Evolutionary conservation across 2,888 invertebrate genomes (phyloP).

Genomic region (Acanthosepion lycidas): DNA sequence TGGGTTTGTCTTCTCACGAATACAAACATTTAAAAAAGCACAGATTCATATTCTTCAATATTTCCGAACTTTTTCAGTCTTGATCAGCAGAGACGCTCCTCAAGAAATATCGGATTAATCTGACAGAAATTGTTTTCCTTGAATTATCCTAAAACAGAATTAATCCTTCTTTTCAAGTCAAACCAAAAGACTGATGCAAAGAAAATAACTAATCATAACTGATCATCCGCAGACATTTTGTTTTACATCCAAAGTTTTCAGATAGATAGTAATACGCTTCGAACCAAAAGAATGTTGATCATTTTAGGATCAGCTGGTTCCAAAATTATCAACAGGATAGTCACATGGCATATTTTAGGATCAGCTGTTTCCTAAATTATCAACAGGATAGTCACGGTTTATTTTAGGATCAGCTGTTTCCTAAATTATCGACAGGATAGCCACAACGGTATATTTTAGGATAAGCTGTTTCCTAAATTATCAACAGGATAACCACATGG

Average conservation of each 20-base stretch:
- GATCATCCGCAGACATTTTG: neutral
- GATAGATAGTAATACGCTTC: neutral
- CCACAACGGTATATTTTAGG: too few species aligned
- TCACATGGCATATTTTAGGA: too few species aligned
- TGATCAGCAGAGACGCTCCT: neutral
- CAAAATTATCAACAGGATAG: too few species aligned
- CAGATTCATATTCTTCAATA: neutral
- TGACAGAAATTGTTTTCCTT: neutral
- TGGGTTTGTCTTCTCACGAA: neutral
- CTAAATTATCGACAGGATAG: too few species aligned
- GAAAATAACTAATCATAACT: neutral
- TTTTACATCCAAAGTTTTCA: neutral
- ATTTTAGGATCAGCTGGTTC: neutral
- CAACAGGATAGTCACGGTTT: too few species aligned
- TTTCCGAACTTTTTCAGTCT: neutral
- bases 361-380: too few species aligned
- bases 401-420: too few species aligned
- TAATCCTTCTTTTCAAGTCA: neutral
- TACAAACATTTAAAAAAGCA: neutral
- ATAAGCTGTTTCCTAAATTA: too few species aligned
- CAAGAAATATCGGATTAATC: slow-evolving; percentile 16
- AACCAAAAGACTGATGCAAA: neutral
- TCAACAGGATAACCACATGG: too few species aligned
- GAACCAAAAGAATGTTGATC: neutral
- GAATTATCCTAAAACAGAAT: neutral